phyloP scores from a whole-genome alignment of 2,888 invertebrate genomes.

The Pyrochroa serraticornis region DNA sequence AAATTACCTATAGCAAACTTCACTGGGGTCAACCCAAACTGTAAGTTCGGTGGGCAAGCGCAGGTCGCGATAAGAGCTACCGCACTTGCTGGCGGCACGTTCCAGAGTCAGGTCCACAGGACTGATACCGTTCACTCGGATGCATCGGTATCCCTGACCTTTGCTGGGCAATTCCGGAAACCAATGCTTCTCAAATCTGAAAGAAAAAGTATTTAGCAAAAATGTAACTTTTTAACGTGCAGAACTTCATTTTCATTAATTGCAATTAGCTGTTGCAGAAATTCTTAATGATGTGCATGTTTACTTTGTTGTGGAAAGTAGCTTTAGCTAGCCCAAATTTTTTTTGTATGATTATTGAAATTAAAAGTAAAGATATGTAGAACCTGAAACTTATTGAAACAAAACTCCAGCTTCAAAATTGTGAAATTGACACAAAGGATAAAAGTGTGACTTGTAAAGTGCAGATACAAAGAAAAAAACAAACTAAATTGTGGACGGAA shows the following conservation, averaged over 20 bases:
- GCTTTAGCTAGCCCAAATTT: too few species aligned
- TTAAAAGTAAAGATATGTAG: too few species aligned
- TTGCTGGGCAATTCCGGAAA: conserved; percentile 74
- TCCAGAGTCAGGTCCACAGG: conserved; percentile 72
- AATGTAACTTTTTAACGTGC: not conserved
- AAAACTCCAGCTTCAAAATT: too few species aligned
- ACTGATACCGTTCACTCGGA: conserved; percentile 70
- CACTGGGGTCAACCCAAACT: conserved; percentile 78
- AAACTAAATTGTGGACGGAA: too few species aligned
- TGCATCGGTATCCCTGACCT: conserved; percentile 74
- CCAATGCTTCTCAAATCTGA: conserved; percentile 69
- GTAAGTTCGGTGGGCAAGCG: conserved; percentile 74
- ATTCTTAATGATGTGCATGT: too few species aligned
- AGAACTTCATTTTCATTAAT: not conserved
- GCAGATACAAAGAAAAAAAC: too few species aligned
- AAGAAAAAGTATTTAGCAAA: conserved; percentile 24
- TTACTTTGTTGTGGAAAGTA: too few species aligned
- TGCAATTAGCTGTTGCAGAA: too few species aligned
- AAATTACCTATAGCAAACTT: conserved; percentile 64
- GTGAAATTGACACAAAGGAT: too few species aligned
- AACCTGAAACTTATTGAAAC: too few species aligned
- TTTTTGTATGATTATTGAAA: too few species aligned
- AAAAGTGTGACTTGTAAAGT: too few species aligned
- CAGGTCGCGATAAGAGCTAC: conserved; percentile 65
- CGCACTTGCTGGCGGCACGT: conserved; percentile 68